Evolutionary conservation across 2,888 invertebrate species (phyloP), one percentile per base, ranked within the genome.

Genomic region (Automeris io): DNA sequence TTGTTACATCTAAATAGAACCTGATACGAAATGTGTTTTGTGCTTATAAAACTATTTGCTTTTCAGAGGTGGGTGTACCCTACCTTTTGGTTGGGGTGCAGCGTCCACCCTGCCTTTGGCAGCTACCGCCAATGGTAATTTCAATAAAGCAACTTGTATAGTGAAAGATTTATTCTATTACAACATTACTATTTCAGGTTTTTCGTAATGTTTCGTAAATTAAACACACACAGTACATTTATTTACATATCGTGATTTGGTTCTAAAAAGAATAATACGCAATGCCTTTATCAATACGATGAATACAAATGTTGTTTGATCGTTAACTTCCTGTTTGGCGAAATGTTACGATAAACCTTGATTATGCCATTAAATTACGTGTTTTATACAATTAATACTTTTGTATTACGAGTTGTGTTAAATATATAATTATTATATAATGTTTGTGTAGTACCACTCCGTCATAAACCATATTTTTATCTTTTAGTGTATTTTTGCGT

Each of bases 41-140:
- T 54, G 47, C 51, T 57, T 46, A 57, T 51, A 39, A 45, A 50
- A 40, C 45, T 48, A 42, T 61, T 72, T 71, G 51, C 49, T 67
- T 71, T 69, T 63, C 69, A 70, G 64, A 57, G 64, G 59, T 65
- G 60, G 63, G 51, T 63, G 63, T 59, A 62, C 63, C 63, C 66
- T 69, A 61, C 63, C 57, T 69, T 54, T 48, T 64, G 62, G 58
- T 61, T 67, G 61, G 67, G 69, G 66, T 65, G 67, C 62, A 65
- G 54, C 55, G 45, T 51, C 61, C 63, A 59, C 62, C 57, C 57
- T 56, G 61, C 47, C 61, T 54, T 70, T 70, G 68, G 57, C 65
- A 50, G 61, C 65, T 54, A 51, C 50, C 62, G 61, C 60, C 62
- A 65, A 61, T 55, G 70, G 65, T 70, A 69, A 68, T 55, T 67